Conservation (phyloP, 53 echinoderm and acorn worm genomes). For the Antedon mediterranea region DNA sequence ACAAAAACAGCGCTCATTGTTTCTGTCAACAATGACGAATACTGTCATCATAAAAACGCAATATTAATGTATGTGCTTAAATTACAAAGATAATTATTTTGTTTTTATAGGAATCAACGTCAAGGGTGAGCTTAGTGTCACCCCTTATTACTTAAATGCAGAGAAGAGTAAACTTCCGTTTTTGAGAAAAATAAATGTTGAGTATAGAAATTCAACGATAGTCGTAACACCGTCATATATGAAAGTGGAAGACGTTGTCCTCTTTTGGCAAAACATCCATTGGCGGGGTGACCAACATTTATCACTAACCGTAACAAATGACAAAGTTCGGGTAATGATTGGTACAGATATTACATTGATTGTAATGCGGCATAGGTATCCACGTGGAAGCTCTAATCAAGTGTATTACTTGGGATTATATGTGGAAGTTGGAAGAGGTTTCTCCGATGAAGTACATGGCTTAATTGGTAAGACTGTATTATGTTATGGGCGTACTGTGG, state of each 20-base stretch:
- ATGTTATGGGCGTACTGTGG: too few relatives aligned
- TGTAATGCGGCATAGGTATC: slow-evolving; percentile 10
- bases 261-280: slow-evolving; percentile 13
- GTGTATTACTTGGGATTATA: slow-evolving; percentile 49
- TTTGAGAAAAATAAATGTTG: too few relatives aligned
- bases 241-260: background rate
- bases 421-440: slow-evolving; percentile 33
- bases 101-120: too few relatives aligned
- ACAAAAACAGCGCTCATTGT: too few relatives aligned
- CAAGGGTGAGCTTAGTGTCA: too few relatives aligned
- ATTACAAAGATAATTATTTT: too few relatives aligned
- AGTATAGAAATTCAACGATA: background rate
- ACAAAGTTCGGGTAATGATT: background rate
- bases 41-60: too few relatives aligned
- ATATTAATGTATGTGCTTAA: too few relatives aligned
- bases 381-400: background rate
- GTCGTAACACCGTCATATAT: slow-evolving; percentile 3
- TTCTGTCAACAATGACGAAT: too few relatives aligned
- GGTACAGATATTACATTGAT: slow-evolving; percentile 9
- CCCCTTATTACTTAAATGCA: too few relatives aligned
- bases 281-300: background rate
- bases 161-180: too few relatives aligned
- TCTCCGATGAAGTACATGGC: slow-evolving; percentile 58
- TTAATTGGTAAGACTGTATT: slow-evolving; percentile 52
- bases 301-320: background rate